Percentiles rank a stretch among this genome's conserved stretches.
Conservation (phyloP, 2,888 invertebrate genomes). For the Meghimatium bilineatum region DNA sequence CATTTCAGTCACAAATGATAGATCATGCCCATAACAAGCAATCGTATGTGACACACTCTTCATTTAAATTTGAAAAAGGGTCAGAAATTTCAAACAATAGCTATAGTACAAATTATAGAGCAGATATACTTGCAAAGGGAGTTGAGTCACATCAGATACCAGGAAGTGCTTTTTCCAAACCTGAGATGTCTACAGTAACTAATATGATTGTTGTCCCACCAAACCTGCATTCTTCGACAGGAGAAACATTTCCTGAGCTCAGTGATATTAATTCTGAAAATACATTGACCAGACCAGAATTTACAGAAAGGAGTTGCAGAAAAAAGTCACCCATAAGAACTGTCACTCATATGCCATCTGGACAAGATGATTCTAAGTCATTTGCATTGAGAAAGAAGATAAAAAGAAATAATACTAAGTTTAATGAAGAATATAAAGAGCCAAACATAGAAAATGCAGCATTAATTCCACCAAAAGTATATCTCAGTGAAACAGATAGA, state of each 20-base stretch:
- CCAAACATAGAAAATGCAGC: neutral
- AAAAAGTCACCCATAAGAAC: neutral
- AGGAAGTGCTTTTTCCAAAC: conserved; percentile 13
- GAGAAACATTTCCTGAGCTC: neutral
- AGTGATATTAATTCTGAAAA: neutral
- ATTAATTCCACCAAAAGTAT: neutral
- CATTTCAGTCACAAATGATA: neutral
- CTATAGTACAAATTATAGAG: neutral
- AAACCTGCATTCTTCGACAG: neutral
- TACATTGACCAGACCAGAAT: neutral
- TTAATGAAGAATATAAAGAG: neutral
- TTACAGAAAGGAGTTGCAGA: neutral
- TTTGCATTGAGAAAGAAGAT: neutral
- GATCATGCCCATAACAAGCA: neutral
- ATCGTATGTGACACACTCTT: neutral
- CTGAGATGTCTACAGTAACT: neutral
- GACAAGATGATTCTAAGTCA: neutral
- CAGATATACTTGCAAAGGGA: neutral
- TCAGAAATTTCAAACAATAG: neutral
- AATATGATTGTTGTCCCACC: neutral
- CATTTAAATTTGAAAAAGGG: neutral
- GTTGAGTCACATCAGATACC: neutral
- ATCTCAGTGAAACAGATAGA: neutral
- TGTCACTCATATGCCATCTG: neutral
- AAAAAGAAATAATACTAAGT: neutral